Conservation (phyloP, 2,888 invertebrate species). For the Clanis bilineata region DNA sequence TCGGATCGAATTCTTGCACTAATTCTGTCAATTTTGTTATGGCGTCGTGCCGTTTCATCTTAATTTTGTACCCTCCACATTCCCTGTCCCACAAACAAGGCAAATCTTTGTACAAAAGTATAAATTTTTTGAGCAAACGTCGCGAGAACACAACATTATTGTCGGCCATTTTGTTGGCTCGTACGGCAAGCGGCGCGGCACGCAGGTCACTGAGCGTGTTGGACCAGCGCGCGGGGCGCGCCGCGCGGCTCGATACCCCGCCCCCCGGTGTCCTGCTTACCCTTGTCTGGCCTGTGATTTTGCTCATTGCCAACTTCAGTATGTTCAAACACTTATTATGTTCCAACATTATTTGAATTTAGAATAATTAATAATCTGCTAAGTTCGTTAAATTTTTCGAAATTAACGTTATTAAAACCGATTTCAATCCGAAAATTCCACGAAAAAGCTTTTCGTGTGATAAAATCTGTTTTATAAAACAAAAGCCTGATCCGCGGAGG, state of each 20-base stretch:
- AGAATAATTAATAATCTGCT: neutral
- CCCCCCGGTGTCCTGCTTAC: slow-evolving; percentile 2
- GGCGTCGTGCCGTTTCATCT: slow-evolving; percentile 42
- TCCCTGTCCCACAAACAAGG: slow-evolving; percentile 65
- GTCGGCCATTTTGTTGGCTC: slow-evolving; percentile 48
- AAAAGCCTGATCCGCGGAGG: neutral
- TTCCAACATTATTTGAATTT: neutral
- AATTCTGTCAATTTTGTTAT: slow-evolving; percentile 58
- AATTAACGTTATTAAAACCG: neutral
- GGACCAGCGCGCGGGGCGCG: slow-evolving; percentile 24
- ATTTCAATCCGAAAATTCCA: neutral
- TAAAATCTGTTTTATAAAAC: neutral
- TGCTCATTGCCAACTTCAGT: neutral
- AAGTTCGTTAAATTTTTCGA: too few species aligned
- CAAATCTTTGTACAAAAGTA: slow-evolving; percentile 54
- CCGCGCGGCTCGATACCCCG: slow-evolving; percentile 24
- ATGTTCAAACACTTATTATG: neutral
- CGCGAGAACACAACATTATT: slow-evolving; percentile 59
- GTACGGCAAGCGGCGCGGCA: slow-evolving; percentile 62
- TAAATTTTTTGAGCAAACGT: slow-evolving; percentile 59
- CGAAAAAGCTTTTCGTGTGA: neutral
- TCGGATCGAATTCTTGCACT: slow-evolving; percentile 60
- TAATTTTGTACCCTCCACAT: slow-evolving; percentile 54
- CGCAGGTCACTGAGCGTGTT: slow-evolving; percentile 62
- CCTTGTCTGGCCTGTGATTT: neutral